These are phyloP conservation scores for Harpalus rubripes DNA, from an alignment of 2,888 invertebrate species.

Conservation along the genomic window DNA sequence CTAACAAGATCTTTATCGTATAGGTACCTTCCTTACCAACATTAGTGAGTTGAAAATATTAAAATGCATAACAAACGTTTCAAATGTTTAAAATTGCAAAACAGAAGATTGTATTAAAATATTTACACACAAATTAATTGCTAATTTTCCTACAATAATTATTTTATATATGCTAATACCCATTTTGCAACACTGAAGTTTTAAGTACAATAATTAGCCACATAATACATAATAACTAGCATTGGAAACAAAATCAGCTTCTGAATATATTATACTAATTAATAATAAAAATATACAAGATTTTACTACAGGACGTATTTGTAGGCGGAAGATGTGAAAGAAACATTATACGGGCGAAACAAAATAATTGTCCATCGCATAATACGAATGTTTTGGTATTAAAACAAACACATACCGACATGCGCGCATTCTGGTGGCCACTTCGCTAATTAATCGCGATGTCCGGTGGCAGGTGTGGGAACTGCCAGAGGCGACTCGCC, in stretches of 20 bases:
- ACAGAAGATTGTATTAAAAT: neutral
- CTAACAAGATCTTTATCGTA: too few species aligned
- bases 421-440: slow-evolving; percentile 37
- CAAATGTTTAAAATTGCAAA: neutral
- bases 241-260: neutral
- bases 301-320: slow-evolving; percentile 25
- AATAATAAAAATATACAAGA: neutral
- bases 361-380: slow-evolving; percentile 22
- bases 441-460: slow-evolving; percentile 54
- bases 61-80: neutral
- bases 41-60: too few species aligned
- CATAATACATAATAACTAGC: slow-evolving; percentile 9
- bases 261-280: slow-evolving; percentile 11
- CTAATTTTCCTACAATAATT: slow-evolving; percentile 4
- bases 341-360: slow-evolving; percentile 37
- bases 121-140: neutral
- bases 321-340: slow-evolving; percentile 32
- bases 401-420: slow-evolving; percentile 27
- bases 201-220: slow-evolving; percentile 25
- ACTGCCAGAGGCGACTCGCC: slow-evolving; percentile 14
- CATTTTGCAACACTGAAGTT: slow-evolving; percentile 26
- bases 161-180: slow-evolving; percentile 19
- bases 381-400: slow-evolving; percentile 24
- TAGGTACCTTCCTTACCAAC: too few species aligned
- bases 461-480: slow-evolving; percentile 41